Conservation (phyloP, 2,888 invertebrate species). For the Eremobia ochroleuca region DNA sequence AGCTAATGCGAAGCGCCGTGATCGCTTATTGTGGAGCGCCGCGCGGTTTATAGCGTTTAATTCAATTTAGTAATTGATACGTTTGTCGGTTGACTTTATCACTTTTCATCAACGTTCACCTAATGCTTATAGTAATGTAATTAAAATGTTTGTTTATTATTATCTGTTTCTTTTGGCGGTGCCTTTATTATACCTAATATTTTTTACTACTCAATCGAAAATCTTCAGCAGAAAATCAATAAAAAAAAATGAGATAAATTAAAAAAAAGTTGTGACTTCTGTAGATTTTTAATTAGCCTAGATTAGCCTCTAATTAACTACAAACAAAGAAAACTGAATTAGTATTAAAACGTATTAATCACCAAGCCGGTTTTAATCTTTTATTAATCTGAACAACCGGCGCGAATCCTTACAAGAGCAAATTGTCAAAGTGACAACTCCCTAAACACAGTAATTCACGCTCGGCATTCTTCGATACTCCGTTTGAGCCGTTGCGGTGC, state of each 20-base stretch:
- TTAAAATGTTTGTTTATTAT: conserved; percentile 43
- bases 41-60: conserved; percentile 89
- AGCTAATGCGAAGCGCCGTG: conserved; percentile 90
- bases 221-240: not conserved
- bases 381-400: conserved; percentile 73
- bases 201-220: not conserved
- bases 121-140: conserved; percentile 46
- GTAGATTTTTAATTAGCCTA: conserved; percentile 17
- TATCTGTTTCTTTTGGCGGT: conserved; percentile 6
- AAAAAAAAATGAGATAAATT: not conserved
- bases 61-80: conserved; percentile 91
- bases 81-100: conserved; percentile 85
- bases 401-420: conserved; percentile 83
- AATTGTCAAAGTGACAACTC: conserved; percentile 89
- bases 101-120: conserved; percentile 66
- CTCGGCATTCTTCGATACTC: conserved; percentile 90
- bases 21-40: conserved; percentile 89
- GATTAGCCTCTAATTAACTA: conserved; percentile 16
- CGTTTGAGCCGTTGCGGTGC: conserved; percentile 83
- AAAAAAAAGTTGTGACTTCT: not conserved
- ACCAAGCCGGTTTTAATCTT: conserved; percentile 59
- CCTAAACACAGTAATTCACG: conserved; percentile 90
- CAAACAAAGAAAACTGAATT: conserved; percentile 29
- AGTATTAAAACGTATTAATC: conserved; percentile 40
- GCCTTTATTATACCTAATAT: conserved; percentile 3